Conservation (phyloP, 1,140 invertebrate genomes). For the Acromyrmex echinatior region DNA sequence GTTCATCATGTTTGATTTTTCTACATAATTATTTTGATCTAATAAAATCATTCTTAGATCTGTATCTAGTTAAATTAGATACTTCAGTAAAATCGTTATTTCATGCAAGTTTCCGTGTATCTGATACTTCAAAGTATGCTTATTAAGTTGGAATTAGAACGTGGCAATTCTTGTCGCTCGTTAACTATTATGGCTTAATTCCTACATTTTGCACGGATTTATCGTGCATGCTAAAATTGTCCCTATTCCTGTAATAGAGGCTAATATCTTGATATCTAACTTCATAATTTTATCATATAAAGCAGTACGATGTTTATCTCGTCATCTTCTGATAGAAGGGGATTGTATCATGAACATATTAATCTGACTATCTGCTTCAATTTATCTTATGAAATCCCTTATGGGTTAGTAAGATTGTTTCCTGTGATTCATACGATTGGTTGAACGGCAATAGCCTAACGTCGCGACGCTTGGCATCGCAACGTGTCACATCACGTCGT, state of each 20-base stretch:
- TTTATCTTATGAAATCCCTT: background rate
- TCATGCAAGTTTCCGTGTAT: background rate
- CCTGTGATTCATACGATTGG: conserved; percentile 17
- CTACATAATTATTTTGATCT: too few species aligned
- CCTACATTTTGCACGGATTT: background rate
- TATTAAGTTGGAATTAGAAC: background rate
- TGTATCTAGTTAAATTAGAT: too few species aligned
- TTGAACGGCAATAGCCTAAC: background rate
- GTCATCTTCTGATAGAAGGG: background rate
- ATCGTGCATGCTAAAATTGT: background rate
- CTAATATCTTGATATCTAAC: background rate
- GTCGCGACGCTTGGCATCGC: conserved; percentile 29
- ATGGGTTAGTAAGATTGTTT: background rate
- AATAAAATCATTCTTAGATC: too few species aligned
- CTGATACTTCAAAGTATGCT: background rate
- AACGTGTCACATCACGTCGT: conserved; percentile 23
- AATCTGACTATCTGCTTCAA: conserved; percentile 12
- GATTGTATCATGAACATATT: conserved; percentile 13
- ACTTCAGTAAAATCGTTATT: background rate
- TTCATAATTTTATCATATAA: conserved; percentile 1
- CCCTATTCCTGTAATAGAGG: background rate
- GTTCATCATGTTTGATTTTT: too few species aligned
- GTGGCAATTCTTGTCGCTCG: background rate
- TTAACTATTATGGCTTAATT: background rate
- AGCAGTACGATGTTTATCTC: background rate